phyloP scores from a whole-genome alignment of 64 coral and sea anemone species.

The Montipora sp. region DNA sequence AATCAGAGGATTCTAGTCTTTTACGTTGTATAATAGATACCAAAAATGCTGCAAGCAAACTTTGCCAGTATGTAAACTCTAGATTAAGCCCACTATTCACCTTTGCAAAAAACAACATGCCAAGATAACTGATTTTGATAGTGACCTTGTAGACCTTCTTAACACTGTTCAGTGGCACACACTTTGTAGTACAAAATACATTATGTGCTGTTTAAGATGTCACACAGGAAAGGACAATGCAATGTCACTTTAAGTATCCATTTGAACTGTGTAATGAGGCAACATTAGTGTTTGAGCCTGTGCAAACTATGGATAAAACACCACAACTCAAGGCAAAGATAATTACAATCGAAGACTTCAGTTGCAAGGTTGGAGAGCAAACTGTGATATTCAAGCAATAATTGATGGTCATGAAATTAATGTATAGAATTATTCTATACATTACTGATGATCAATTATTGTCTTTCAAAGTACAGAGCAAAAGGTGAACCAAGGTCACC shows the following conservation, averaged over 20 bases:
- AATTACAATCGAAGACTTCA: conserved; percentile 54
- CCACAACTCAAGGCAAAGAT: conserved; percentile 63
- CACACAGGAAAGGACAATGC: not conserved
- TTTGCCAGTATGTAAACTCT: too few species aligned
- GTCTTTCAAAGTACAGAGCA: conserved; percentile 4
- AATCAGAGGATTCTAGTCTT: too few species aligned
- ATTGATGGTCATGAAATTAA: conserved; percentile 27
- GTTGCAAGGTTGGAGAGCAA: conserved; percentile 38
- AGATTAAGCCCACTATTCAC: too few species aligned
- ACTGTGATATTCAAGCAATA: conserved; percentile 15
- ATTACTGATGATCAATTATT: conserved; percentile 51
- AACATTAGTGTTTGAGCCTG: conserved; percentile 51
- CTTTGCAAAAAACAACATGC: too few species aligned
- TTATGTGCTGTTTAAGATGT: conserved; percentile 4
- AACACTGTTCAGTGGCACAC: too few species aligned
- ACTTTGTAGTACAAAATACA: too few species aligned
- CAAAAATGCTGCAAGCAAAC: too few species aligned
- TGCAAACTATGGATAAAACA: conserved; percentile 60
- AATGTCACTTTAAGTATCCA: conserved; percentile 60
- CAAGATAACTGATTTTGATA: too few species aligned
- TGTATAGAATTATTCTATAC: conserved; percentile 35
- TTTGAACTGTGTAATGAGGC: conserved; percentile 52
- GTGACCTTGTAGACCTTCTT: too few species aligned
- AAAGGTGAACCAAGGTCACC: conserved; percentile 58
- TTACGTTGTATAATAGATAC: too few species aligned